Percentiles rank a stretch among this genome's conserved stretches.
phyloP scores from a whole-genome alignment of 2,888 invertebrate genomes.

The Thymelicus acteon region DNA sequence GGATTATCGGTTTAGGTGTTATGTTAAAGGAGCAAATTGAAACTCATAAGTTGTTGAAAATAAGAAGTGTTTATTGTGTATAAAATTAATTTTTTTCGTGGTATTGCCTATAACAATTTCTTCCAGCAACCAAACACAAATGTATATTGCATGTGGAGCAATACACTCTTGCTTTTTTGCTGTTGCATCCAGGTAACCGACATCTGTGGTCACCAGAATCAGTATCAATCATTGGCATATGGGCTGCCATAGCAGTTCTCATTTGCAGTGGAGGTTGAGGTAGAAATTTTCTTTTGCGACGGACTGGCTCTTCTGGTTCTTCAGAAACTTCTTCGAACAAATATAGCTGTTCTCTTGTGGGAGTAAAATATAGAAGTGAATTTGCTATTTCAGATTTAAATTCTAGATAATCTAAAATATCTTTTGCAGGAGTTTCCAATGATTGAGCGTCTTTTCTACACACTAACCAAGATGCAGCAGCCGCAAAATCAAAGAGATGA shows the following conservation, averaged over 20 bases:
- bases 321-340: neutral
- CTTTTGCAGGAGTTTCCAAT: neutral
- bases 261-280: constrained; percentile 1
- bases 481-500: constrained; percentile 1
- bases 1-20: no score
- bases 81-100: neutral
- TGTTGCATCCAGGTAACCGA: neutral
- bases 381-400: neutral
- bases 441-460: neutral
- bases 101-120: neutral
- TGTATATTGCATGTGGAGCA: constrained; percentile 5
- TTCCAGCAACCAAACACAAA: neutral
- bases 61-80: no score
- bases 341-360: neutral
- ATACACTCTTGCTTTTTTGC: constrained; percentile 3
- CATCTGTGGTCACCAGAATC: neutral
- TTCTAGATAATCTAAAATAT: constrained; percentile 1
- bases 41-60: no score
- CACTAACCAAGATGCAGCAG: neutral
- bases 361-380: neutral
- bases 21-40: no score
- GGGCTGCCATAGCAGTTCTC: neutral
- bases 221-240: constrained; percentile 1
- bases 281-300: neutral
- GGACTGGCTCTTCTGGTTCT: neutral